These are phyloP conservation scores for Muscicapa adusta DNA, from an alignment of 2,113 vertebrate species.

Conservation along the genomic window DNA sequence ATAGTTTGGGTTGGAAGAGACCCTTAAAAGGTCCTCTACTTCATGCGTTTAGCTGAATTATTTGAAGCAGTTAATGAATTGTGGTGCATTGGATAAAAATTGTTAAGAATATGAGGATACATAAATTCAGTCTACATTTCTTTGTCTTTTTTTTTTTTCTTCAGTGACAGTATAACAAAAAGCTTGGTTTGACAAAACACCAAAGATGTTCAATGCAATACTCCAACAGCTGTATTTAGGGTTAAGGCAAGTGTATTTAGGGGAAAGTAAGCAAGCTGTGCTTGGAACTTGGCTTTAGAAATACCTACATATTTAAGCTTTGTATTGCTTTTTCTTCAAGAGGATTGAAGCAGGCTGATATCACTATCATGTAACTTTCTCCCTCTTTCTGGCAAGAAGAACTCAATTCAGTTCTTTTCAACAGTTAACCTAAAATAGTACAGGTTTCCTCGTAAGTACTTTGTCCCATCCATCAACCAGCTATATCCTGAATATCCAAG, in stretches of 20 bases:
- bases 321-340: background rate
- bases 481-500: background rate
- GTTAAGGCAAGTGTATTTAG: background rate
- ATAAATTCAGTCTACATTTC: background rate
- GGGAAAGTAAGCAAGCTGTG: background rate
- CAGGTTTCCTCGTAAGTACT: background rate
- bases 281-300: background rate
- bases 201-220: background rate
- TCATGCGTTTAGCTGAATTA: background rate
- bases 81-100: background rate
- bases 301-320: background rate
- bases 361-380: background rate
- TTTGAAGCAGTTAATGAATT: background rate
- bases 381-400: background rate
- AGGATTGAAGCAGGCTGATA: background rate
- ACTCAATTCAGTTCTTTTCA: background rate
- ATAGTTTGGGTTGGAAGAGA: background rate
- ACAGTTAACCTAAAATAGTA: background rate
- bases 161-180: background rate
- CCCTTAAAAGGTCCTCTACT: background rate
- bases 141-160: background rate
- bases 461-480: background rate
- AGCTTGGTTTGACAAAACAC: background rate
- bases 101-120: background rate
- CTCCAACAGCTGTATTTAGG: background rate